Evolutionary conservation across 2,797 vertebrate genomes (phyloP).

Genomic region (Acipenser ruthenus): DNA sequence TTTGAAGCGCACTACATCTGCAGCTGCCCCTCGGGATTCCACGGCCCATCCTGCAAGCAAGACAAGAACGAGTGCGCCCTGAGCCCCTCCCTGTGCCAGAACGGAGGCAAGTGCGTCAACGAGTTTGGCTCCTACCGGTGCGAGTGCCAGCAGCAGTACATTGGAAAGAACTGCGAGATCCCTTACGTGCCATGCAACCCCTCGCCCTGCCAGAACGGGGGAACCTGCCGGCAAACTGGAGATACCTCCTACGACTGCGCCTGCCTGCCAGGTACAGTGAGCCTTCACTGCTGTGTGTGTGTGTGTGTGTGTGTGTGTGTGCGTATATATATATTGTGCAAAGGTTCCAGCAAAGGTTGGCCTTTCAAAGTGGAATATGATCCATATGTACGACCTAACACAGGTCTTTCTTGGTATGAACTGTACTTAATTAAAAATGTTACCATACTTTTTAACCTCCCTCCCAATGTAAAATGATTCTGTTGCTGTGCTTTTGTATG

Average conservation of each 20-base stretch:
- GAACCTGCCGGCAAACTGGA: constrained; percentile 86
- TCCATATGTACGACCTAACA: too few relatives aligned
- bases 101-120: constrained; percentile 76
- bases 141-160: constrained; percentile 67
- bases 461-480: constrained; percentile 7
- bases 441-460: too few relatives aligned
- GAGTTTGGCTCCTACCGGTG: constrained; percentile 85
- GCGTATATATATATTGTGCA: constrained; percentile 28
- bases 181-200: constrained; percentile 89
- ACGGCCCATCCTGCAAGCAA: constrained; percentile 83
- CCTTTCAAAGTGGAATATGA: too few relatives aligned
- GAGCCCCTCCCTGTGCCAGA: constrained; percentile 62
- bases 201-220: constrained; percentile 90
- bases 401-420: too few relatives aligned
- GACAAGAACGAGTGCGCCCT: constrained; percentile 82
- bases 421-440: too few relatives aligned
- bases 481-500: constrained; percentile 35
- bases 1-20: constrained; percentile 82
- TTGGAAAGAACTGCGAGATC: constrained; percentile 75
- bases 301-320: constrained; percentile 27
- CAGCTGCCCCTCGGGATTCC: constrained; percentile 70
- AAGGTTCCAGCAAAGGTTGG: constrained; percentile 41
- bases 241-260: constrained; percentile 80
- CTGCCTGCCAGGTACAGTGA: constrained; percentile 78
- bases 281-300: constrained; percentile 9